phyloP scores from a whole-genome alignment of 2,797 vertebrate genomes.

The Perodicticus potto region DNA sequence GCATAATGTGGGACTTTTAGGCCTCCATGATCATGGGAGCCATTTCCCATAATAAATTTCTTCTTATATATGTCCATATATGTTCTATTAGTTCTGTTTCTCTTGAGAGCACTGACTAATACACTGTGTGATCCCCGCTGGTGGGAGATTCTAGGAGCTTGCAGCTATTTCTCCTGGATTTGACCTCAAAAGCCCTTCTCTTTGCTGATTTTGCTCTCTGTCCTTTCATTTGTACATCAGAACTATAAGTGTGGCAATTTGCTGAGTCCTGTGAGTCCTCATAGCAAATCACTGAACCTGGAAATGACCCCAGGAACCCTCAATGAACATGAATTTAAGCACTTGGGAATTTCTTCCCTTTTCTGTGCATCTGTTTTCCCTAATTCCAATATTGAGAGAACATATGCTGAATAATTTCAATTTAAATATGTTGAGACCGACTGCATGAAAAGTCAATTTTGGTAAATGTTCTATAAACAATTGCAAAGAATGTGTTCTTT shows the following conservation, averaged over 20 bases:
- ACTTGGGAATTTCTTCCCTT: background rate
- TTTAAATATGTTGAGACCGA: background rate
- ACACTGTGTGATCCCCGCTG: background rate
- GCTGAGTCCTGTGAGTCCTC: background rate
- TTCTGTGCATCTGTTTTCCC: background rate
- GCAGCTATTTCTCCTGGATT: background rate
- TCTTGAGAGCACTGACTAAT: background rate
- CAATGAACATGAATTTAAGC: background rate
- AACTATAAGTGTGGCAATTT: background rate
- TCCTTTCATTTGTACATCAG: background rate
- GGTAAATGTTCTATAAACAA: background rate
- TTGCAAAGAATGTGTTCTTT: background rate
- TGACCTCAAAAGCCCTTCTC: background rate
- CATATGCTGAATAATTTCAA: background rate
- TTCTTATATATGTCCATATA: background rate
- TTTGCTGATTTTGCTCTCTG: background rate
- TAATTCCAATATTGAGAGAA: background rate
- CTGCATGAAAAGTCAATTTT: background rate
- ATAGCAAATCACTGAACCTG: background rate
- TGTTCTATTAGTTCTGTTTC: background rate
- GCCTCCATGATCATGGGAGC: background rate
- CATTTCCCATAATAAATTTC: background rate
- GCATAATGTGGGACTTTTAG: background rate
- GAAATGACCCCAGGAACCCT: background rate
- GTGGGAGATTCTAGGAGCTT: background rate